Base-by-base conservation (phyloP, 1,140 invertebrate genomes). In the Neodiprion fabricii region DNA sequence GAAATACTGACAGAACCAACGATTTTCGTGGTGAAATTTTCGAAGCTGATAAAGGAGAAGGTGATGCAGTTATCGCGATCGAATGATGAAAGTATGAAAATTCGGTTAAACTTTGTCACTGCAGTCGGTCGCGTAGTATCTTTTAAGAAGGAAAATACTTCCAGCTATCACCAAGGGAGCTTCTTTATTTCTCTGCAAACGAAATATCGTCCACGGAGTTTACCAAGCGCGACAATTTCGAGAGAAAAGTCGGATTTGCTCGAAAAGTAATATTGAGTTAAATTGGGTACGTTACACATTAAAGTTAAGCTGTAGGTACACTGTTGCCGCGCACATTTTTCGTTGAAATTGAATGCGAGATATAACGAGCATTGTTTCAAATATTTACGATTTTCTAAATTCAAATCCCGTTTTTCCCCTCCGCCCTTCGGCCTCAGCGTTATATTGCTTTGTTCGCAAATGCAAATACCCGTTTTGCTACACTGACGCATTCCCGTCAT, bases 311-410 rank as follows among this genome's bases (percentile, higher is more conserved):
- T 14, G n/a, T 12, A 61, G 53, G 7, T 8, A 11, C 11, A 61
- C 53, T 0, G 11, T 17, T 14, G 53, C 53, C 2, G 28, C 28
- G 28, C 28, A 40, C 53, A 9, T 61, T 61, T 40, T 40, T 61
- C 53, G n/a, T 12, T 14, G 11, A 17, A 61, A 61, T 61, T 61
- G 11, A 61, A 61, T 61, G 11, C n/a, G 53, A 61, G 53, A 61
- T 61, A 61, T 61, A 61, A 61, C 53, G 53, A 61, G 53, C 53
- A 14, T 61, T 61, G 53, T 61, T 61, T 61, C 53, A 61, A 61
- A 61, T 61, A 61, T 61, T 61, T 61, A 61, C 53, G 11, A 14
- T 61, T 61, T 61, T 61, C n/a, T 61, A 9, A 61, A 61, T 61
- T 61, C 53, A 61, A 61, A 14, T 14, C n/a, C 53, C n/a, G 53